Conservation (phyloP, 2,113 vertebrate species). For the Pomatostomus ruficeps region DNA sequence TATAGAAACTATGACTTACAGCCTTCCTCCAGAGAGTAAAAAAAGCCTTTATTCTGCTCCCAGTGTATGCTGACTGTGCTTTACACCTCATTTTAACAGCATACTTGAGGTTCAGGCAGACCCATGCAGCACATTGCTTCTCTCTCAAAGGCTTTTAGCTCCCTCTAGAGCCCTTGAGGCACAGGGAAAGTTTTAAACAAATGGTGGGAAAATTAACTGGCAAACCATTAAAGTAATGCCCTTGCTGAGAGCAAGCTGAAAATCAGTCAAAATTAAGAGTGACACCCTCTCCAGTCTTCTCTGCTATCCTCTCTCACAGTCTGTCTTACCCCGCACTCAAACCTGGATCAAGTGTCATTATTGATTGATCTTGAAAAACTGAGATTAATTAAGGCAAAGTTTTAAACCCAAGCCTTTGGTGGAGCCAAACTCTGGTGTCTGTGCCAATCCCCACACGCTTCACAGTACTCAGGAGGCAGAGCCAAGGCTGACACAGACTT, state of each 20-base stretch:
- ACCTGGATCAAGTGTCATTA: neutral
- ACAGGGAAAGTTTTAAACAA: neutral
- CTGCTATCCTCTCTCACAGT: neutral
- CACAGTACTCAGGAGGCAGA: neutral
- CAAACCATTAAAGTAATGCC: neutral
- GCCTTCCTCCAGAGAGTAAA: neutral
- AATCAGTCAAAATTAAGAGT: neutral
- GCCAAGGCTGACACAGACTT: neutral
- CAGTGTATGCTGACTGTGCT: neutral
- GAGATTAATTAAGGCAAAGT: neutral
- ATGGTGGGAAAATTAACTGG: neutral
- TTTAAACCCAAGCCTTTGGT: neutral
- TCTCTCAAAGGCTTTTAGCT: constrained; percentile 49
- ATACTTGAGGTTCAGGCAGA: neutral
- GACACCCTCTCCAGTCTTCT: neutral
- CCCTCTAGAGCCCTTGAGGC: constrained; percentile 52
- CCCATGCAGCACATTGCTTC: fast-evolving
- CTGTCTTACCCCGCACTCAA: neutral
- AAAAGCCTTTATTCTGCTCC: neutral
- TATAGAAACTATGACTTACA: neutral
- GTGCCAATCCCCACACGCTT: neutral
- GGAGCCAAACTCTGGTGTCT: neutral
- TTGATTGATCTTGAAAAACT: neutral
- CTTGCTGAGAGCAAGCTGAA: neutral
- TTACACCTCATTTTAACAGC: neutral